Conservation (phyloP, 2,113 vertebrate genomes). For the Lates calcarifer region DNA sequence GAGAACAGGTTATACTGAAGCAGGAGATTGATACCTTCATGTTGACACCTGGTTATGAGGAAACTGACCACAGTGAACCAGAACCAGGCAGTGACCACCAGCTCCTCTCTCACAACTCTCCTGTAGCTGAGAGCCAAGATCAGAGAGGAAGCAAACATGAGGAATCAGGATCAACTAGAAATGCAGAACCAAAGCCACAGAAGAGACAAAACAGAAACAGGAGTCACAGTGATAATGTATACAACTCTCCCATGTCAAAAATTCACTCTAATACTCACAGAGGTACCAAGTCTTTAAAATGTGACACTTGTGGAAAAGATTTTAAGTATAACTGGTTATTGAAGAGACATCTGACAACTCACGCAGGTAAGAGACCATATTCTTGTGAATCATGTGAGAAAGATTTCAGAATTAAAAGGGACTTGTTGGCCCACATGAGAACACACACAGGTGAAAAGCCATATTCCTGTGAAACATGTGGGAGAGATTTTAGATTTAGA, state of each 20-base stretch:
- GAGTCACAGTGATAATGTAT: accelerated
- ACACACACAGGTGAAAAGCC: neutral
- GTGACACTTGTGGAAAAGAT: neutral
- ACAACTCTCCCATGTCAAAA: neutral
- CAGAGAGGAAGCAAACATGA: neutral
- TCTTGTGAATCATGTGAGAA: too few relatives aligned
- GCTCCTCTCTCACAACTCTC: neutral
- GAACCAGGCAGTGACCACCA: neutral
- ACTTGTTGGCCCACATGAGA: neutral
- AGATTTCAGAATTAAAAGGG: too few relatives aligned
- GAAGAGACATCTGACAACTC: neutral
- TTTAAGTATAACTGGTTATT: too few relatives aligned
- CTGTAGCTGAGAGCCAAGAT: slow-evolving; percentile 2
- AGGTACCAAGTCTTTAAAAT: neutral
- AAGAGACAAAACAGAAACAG: neutral
- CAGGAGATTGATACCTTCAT: neutral
- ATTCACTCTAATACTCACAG: too few relatives aligned
- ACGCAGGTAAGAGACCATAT: too few relatives aligned
- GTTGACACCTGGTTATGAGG: neutral
- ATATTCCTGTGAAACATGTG: neutral
- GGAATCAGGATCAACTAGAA: neutral
- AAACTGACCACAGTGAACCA: neutral
- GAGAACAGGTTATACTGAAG: neutral
- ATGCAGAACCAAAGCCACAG: neutral
- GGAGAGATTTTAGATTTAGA: neutral